Evolutionary conservation across 2,113 vertebrate genomes (phyloP).

Genomic region (Nicator chloris): DNA sequence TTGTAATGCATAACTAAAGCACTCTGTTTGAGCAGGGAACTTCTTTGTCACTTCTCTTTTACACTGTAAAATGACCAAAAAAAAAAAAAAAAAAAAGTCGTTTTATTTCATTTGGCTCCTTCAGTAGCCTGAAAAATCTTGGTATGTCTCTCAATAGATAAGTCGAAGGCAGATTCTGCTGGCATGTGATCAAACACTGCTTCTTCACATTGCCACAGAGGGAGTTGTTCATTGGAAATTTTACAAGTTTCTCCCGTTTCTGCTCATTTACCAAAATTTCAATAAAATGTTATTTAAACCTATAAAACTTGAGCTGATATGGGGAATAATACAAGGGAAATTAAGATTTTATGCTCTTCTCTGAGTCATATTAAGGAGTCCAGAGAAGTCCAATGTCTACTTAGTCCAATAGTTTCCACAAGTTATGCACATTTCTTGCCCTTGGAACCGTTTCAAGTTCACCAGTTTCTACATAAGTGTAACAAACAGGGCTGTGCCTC

Average conservation of each 20-base stretch:
- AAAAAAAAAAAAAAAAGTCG: not conserved
- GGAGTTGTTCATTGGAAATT: not conserved
- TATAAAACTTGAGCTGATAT: not conserved
- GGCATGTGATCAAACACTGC: not conserved
- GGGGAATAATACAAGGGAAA: not conserved
- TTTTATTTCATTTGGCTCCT: not conserved
- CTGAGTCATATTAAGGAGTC: not conserved
- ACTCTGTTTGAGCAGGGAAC: not conserved
- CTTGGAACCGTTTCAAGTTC: not conserved
- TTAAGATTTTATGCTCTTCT: not conserved
- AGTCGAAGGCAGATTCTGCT: not conserved
- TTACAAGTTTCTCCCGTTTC: not conserved
- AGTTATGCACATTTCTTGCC: not conserved
- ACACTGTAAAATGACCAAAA: not conserved
- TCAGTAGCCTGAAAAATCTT: not conserved
- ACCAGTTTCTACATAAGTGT: fast-evolving
- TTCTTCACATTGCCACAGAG: not conserved
- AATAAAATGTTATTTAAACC: not conserved
- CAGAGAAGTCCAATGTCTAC: not conserved
- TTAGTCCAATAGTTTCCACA: not conserved
- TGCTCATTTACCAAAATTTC: not conserved
- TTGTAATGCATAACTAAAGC: not conserved
- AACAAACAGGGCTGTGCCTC: not conserved
- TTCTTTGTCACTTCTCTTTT: not conserved
- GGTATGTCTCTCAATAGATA: not conserved